Evolutionary conservation across 2,113 vertebrate species (phyloP), one percentile per base, ranked within the genome.

Genomic region (Sitta europaea): DNA sequence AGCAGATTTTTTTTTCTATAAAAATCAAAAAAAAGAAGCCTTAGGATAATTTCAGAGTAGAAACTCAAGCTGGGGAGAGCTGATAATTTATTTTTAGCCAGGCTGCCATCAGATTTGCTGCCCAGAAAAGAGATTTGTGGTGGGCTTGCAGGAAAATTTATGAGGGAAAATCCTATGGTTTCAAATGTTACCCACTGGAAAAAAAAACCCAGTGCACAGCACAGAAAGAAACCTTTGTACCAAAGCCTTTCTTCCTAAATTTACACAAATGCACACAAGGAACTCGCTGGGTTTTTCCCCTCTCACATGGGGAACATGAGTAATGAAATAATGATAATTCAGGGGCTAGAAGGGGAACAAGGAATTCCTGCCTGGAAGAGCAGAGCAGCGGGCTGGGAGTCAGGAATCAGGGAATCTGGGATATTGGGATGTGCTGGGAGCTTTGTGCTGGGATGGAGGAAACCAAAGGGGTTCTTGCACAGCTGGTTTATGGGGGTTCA

Each of bases 271-370:
- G 78, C 7, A 47, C 43, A 4, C 63, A 31, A 79, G 79, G 81
- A 88, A 22, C 90, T 76, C 57, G 53, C 95, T 71, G 76, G 74
- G 40, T 23, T 87, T 78, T 88, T 51, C 73, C 94, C 90, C 94
- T 96, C 93, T 67, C 33, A 6, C 61, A 1, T 65, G 95, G 97
- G 91, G 88, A 96, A 92, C 89, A 90, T 98, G 97, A 97, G 92
- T 96, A 97, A 98, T 95, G 94, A 96, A n/a, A n/a, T n/a, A n/a
- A n/a, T n/a, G n/a, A n/a, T n/a, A n/a, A 96, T 95, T 97, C 96
- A 85, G 78, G 90, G 90, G 93, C 94, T 95, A 95, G 65, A 48
- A 96, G 82, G 90, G 92, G 95, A 97, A 92, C 54, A 91, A 79
- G 86, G 48, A 68, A 17, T 92, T 95, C 82, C 86, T 71, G 38